Evolutionary conservation across 2,797 vertebrate species (phyloP).

Genomic region (Neomorphus geoffroyi): DNA sequence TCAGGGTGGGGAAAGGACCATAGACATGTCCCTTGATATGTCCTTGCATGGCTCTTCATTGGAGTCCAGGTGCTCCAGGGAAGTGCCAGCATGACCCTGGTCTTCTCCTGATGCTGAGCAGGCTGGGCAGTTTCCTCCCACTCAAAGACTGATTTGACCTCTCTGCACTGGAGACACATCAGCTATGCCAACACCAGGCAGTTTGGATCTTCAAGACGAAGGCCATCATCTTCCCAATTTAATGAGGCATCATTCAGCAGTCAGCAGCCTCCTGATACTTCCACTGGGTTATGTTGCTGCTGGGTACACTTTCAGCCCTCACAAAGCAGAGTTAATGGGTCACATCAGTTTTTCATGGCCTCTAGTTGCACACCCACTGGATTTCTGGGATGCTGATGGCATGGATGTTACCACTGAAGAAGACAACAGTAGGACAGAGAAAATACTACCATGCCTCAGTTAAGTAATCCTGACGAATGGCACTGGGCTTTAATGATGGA

Average conservation of each 20-base stretch:
- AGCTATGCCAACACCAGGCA: background rate
- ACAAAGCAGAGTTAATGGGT: background rate
- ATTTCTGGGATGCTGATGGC: background rate
- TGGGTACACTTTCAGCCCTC: background rate
- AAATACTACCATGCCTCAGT: background rate
- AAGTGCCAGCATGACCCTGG: background rate
- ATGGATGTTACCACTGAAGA: background rate
- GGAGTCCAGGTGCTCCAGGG: background rate
- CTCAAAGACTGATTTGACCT: background rate
- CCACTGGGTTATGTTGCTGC: background rate
- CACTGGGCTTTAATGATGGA: too few relatives aligned
- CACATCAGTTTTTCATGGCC: background rate
- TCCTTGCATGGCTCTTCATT: background rate
- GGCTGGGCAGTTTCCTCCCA: background rate
- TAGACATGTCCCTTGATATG: background rate
- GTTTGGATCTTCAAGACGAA: background rate
- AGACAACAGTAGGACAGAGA: background rate
- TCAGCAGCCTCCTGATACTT: background rate
- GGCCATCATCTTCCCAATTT: background rate
- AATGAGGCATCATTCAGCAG: background rate
- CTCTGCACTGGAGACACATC: background rate
- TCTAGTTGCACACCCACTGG: background rate
- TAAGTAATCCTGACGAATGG: too few relatives aligned
- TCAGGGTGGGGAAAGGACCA: background rate
- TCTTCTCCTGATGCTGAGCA: background rate